Conservation (phyloP, 2,113 vertebrate genomes). For the Reinhardtius hippoglossoides region DNA sequence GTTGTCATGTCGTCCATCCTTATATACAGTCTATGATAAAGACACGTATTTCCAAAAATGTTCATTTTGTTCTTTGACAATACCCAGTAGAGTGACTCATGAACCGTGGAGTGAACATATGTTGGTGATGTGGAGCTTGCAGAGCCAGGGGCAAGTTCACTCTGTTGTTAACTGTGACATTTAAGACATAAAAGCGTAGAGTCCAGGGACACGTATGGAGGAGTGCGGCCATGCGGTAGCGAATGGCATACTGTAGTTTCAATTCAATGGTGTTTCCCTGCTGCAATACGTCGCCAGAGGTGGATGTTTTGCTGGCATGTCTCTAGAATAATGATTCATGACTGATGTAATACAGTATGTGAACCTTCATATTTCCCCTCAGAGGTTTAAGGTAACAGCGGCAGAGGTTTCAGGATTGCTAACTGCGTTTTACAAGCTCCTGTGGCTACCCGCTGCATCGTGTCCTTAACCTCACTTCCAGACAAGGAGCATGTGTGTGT, state of each 20-base stretch:
- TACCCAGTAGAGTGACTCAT: conserved; percentile 6
- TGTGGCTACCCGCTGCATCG: conserved; percentile 11
- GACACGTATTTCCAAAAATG: conserved; percentile 23
- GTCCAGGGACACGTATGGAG: conserved; percentile 24
- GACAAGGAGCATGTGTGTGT: conserved; percentile 41
- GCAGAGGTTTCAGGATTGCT: conserved; percentile 27
- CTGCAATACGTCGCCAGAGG: conserved; percentile 22
- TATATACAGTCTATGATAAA: neutral
- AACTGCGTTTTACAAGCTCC: conserved; percentile 7
- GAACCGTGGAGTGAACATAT: conserved; percentile 13
- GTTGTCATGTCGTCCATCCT: neutral
- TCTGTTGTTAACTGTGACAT: conserved; percentile 16
- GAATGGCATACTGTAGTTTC: conserved; percentile 38
- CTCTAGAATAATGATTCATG: conserved; percentile 29
- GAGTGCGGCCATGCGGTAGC: conserved; percentile 43
- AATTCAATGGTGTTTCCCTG: conserved; percentile 35
- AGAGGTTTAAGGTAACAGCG: conserved; percentile 31
- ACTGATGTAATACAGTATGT: conserved; percentile 17
- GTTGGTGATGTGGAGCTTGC: conserved; percentile 14
- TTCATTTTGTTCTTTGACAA: conserved; percentile 9
- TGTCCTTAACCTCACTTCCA: conserved; percentile 25
- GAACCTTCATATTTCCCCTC: conserved; percentile 27
- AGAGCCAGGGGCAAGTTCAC: neutral
- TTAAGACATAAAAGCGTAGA: conserved; percentile 20
- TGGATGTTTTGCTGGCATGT: conserved; percentile 6